Base-by-base conservation (phyloP, 2,888 invertebrate genomes). In the Unio pictorum region DNA sequence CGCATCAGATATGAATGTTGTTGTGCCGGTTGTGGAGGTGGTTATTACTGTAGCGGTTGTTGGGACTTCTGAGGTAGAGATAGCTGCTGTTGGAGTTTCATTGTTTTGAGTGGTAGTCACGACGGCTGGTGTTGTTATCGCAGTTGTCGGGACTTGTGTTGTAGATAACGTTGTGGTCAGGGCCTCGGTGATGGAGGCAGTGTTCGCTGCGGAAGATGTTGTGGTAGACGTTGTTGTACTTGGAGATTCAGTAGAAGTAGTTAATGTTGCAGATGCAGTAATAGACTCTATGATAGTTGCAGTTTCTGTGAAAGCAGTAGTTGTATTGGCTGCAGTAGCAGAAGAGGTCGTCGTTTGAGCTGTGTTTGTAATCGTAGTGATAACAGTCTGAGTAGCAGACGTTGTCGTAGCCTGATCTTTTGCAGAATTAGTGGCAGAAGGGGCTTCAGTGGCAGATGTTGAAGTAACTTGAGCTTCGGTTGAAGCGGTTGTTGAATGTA, bases 401-500 rank as follows among this genome's bases (percentile, higher is more conserved):
- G 59, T 20, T 34, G 56, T 55, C 28, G 66, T 45, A 45, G 66
- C 61, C 30, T 66, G 20, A 58, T 59, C 63, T 28, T 58, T 64
- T 45, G 23, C 63, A 57, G 64, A 63, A 57, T 62, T 57, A 28
- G 55, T 59, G 62, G 63, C 54, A 6, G 26, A 55, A 63, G 67
- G 56, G 7, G 67, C 28, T 17, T 56, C 57, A 6, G 28, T 57
- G 54, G 67, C 61, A 57, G 73, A 64, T 23, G 69, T 55, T n/a
- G 57, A 60, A 8, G 64, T 55, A n/a, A 30, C 34, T 28, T 58
- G 55, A 57, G 58, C 23, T 28, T 55, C 56, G n/a, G 55, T n/a
- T 28, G 67, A 57, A 68, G 61, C 23, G 7, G 56, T 55, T n/a
- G 66, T 56, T 30, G 55, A 20, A 62, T 58, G 7, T 56, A 56